Evolutionary conservation across 2,113 vertebrate genomes (phyloP).

Genomic region (Odontesthes bonariensis): DNA sequence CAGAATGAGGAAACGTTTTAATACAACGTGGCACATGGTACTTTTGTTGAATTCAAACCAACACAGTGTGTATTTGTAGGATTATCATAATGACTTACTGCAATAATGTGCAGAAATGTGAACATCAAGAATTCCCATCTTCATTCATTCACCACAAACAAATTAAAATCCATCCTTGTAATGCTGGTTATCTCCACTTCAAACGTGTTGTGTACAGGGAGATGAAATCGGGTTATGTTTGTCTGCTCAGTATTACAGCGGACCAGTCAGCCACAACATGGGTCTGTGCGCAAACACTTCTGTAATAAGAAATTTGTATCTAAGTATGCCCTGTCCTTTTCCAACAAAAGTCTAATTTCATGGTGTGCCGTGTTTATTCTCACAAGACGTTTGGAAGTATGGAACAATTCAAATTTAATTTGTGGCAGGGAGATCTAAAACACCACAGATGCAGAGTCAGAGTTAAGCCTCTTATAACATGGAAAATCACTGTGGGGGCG

Average conservation of each 20-base stretch:
- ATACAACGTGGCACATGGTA: no score
- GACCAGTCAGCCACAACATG: slow-evolving; percentile 63
- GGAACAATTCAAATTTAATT: slow-evolving; percentile 84
- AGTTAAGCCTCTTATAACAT: slow-evolving; percentile 64
- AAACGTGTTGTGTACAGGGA: slow-evolving; percentile 49
- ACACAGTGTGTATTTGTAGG: background rate
- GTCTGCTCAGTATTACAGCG: slow-evolving; percentile 58
- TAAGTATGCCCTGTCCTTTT: slow-evolving; percentile 68
- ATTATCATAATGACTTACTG: slow-evolving; percentile 13
- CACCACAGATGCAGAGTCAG: slow-evolving; percentile 48
- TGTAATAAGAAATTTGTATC: slow-evolving; percentile 80
- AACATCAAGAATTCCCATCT: background rate
- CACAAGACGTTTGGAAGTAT: slow-evolving; percentile 80
- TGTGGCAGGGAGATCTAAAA: slow-evolving; percentile 73
- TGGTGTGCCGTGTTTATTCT: slow-evolving; percentile 82
- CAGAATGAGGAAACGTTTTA: no score
- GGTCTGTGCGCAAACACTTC: slow-evolving; percentile 69
- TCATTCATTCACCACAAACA: background rate
- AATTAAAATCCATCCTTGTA: slow-evolving; percentile 16
- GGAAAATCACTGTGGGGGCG: slow-evolving; percentile 53
- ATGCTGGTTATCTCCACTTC: slow-evolving; percentile 44
- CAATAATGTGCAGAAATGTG: background rate
- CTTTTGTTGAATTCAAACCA: background rate
- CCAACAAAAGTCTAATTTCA: slow-evolving; percentile 84
- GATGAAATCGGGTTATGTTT: slow-evolving; percentile 48